phyloP scores from a whole-genome alignment of 2,797 vertebrate species.

The Xerus rutilus region DNA sequence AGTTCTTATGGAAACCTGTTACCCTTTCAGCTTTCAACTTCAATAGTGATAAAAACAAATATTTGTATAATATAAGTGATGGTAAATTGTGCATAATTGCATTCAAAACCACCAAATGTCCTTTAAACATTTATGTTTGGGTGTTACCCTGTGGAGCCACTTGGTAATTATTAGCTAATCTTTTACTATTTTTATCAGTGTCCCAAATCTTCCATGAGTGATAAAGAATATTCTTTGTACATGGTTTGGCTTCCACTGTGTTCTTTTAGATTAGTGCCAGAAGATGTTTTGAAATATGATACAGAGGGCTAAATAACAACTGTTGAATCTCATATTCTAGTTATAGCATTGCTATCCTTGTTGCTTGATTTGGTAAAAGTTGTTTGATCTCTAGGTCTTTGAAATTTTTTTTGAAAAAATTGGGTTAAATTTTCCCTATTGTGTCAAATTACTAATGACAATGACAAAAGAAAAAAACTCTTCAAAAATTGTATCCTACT shows the following conservation, averaged over 20 bases:
- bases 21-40: neutral
- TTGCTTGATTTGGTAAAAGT: constrained; percentile 22
- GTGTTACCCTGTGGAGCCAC: neutral
- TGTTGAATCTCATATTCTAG: neutral
- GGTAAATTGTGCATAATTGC: neutral
- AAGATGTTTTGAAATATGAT: neutral
- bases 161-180: neutral
- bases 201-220: neutral
- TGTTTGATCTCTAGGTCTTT: neutral
- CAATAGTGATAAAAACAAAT: neutral
- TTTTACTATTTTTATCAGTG: neutral
- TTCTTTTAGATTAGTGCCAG: neutral
- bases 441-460: neutral
- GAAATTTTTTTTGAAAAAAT: constrained; percentile 46
- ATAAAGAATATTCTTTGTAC: neutral
- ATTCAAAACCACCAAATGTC: neutral
- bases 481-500: neutral
- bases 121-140: neutral
- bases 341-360: neutral
- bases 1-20: neutral
- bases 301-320: neutral
- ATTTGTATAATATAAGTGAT: neutral
- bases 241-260: neutral
- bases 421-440: neutral
- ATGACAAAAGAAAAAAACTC: constrained; percentile 46